Evolutionary conservation across 2,113 vertebrate species (phyloP), one percentile per base, ranked within the genome.

Genomic region (Eulemur rufifrons): DNA sequence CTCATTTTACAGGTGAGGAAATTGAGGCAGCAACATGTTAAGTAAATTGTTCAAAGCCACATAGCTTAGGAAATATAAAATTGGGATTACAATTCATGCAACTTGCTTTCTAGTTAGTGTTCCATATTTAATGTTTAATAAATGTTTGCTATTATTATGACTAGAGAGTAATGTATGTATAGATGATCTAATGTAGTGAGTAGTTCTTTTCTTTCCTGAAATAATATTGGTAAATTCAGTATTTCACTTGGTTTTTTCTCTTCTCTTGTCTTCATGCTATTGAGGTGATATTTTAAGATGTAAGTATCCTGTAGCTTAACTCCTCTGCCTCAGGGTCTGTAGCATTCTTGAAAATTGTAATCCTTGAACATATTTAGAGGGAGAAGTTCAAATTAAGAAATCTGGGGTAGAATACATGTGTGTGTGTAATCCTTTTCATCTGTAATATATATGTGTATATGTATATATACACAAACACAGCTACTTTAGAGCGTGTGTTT

Each of bases 121-220:
- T 89, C 21, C n/a, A 29, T 93, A 93, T 80, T 77, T 71, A 83
- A 47, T 47, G 23, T 61, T 77, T 42, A 86, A 86, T 86, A 71
- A 77, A 91, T 86, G 8, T 45, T 91, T 91, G 11, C 11, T 52
- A 8, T 66, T 37, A 86, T 78, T 66, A 86, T 80, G 69, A 71
- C 6, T 34, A 66, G 6, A 68, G 25, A 14, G 15, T 42, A 42
- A 71, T 61, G 3, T 91, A 94, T 88, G 82, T 61, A 81, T 64
- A 23, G 21, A 34, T 93, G 13, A 54, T 56, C n/a, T 71, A 89
- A 86, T 88, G 4, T 25, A 71, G 9, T 61, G 13, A 86, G 20
- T 56, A 69, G 23, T 73, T 91, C 25, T 94, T 77, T 32, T 39
- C 4, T 86, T 77, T 92, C 14, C 37, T 86, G 52, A 86, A 91